A percentile compares a stretch with the other conserved stretches of the same genome.
Conservation (phyloP, 2,888 invertebrate genomes). For the Agrotis puta region DNA sequence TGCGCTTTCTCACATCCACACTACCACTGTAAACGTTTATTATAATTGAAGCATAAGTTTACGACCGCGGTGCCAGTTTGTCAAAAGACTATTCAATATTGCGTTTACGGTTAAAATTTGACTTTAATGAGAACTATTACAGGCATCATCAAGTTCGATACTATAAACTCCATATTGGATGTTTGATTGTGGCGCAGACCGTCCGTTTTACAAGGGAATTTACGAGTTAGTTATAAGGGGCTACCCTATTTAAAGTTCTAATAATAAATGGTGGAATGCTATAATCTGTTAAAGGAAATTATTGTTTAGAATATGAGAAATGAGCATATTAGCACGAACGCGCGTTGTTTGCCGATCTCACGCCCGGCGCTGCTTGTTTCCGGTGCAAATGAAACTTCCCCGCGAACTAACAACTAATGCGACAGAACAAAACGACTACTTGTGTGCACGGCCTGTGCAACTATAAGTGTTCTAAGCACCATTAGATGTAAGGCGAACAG, state of each 20-base stretch:
- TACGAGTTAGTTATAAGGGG: slow-evolving; percentile 24
- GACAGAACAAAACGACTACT: slow-evolving; percentile 67
- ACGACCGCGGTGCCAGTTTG: slow-evolving; percentile 83
- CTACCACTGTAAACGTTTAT: slow-evolving; percentile 85
- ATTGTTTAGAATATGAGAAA: slow-evolving; percentile 76
- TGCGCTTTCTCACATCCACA: slow-evolving; percentile 84
- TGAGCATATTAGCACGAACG: slow-evolving; percentile 76
- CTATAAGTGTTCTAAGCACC: slow-evolving; percentile 26
- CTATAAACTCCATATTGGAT: slow-evolving; percentile 33
- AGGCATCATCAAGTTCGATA: slow-evolving; percentile 37
- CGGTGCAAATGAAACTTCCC: slow-evolving; percentile 75
- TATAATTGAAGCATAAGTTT: slow-evolving; percentile 88
- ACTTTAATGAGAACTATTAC: slow-evolving; percentile 62
- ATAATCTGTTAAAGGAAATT: slow-evolving; percentile 68
- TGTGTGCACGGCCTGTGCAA: slow-evolving; percentile 25
- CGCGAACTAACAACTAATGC: slow-evolving; percentile 63
- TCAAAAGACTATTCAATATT: slow-evolving; percentile 81
- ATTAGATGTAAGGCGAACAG: slow-evolving; percentile 1
- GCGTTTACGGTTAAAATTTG: slow-evolving; percentile 62
- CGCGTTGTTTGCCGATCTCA: slow-evolving; percentile 85
- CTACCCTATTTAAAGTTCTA: slow-evolving; percentile 42
- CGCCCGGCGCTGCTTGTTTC: slow-evolving; percentile 75
- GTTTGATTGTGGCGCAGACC: slow-evolving; percentile 26
- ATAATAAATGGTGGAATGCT: slow-evolving; percentile 53
- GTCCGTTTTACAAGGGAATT: slow-evolving; percentile 28